Evolutionary conservation across 2,797 vertebrate species (phyloP).

Genomic region (Enteromius paludinosus): DNA sequence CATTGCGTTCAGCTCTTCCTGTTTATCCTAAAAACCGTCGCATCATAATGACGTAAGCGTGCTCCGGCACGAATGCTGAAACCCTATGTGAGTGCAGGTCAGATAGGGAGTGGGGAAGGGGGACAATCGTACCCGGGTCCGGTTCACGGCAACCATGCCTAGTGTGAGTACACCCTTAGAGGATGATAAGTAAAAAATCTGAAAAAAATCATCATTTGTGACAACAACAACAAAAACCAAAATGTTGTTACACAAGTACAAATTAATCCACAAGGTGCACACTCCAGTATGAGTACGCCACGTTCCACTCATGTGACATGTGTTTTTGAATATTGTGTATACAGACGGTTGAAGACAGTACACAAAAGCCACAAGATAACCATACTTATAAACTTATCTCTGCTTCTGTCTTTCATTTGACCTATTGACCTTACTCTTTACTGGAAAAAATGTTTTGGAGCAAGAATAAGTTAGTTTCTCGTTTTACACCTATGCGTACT

Average conservation of each 20-base stretch:
- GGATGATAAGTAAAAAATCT: too few relatives aligned
- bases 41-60: too few relatives aligned
- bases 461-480: background rate
- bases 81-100: too few relatives aligned
- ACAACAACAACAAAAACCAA: background rate
- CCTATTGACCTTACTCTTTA: background rate
- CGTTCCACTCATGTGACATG: background rate
- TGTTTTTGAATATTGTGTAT: background rate
- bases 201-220: background rate
- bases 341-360: background rate
- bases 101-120: too few relatives aligned
- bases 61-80: too few relatives aligned
- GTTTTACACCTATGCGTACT: background rate
- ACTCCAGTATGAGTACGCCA: background rate
- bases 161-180: too few relatives aligned
- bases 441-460: background rate
- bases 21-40: too few relatives aligned
- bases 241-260: background rate
- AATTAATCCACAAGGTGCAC: background rate
- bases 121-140: too few relatives aligned
- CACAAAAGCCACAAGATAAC: conserved; percentile 2
- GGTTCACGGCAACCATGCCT: too few relatives aligned
- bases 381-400: background rate
- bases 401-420: background rate
- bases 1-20: too few relatives aligned